Conservation (phyloP, 2,113 vertebrate species). For the Eubucco bourcierii region DNA sequence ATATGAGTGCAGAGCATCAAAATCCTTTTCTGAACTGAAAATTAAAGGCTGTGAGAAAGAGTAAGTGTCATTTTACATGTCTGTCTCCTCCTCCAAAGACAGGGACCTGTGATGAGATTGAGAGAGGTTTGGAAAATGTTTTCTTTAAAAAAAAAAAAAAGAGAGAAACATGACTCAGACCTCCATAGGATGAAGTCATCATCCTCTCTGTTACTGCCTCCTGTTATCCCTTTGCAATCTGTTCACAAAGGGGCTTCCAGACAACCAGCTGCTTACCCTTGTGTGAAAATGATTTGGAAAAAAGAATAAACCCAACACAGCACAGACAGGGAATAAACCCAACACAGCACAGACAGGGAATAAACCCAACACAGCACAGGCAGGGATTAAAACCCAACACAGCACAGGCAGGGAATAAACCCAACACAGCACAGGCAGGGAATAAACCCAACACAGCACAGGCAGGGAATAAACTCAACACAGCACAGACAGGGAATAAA, state of each 20-base stretch:
- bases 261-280: slow-evolving; percentile 74
- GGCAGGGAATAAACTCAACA: no score
- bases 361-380: no score
- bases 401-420: no score
- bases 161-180: slow-evolving; percentile 37
- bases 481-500: no score
- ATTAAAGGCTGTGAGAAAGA: background rate
- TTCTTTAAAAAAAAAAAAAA: slow-evolving; percentile 62
- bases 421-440: no score
- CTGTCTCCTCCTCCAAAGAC: background rate
- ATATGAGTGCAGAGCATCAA: no score
- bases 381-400: no score
- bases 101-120: background rate
- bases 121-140: background rate
- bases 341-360: background rate
- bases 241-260: slow-evolving; percentile 69
- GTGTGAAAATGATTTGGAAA: background rate
- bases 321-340: slow-evolving; percentile 18
- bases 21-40: background rate
- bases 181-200: slow-evolving; percentile 48
- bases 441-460: no score
- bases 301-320: slow-evolving; percentile 6
- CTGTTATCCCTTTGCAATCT: slow-evolving; percentile 70
- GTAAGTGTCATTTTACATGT: background rate
- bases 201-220: slow-evolving; percentile 73